Percentiles rank a stretch among this genome's conserved stretches.
Conservation (phyloP, 2,113 vertebrate species). For the Narcine bancroftii region DNA sequence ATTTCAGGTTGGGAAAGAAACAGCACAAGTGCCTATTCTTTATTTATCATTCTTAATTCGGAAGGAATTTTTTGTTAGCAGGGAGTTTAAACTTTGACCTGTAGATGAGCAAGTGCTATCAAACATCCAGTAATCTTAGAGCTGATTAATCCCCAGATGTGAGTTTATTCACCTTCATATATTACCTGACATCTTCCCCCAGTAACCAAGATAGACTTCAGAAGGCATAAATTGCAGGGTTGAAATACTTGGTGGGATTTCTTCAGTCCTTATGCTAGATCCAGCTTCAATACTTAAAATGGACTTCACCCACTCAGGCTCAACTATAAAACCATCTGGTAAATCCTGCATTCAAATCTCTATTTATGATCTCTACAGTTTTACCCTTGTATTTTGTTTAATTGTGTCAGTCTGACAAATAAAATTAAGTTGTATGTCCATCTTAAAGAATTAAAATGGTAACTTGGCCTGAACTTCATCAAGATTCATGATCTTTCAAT, state of each 20-base stretch:
- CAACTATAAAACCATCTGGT: slow-evolving; percentile 9
- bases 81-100: not conserved
- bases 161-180: not conserved
- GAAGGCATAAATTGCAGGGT: not conserved
- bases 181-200: not conserved
- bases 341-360: not conserved
- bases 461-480: not conserved
- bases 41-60: not conserved
- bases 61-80: not conserved
- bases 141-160: not conserved
- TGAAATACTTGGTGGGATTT: not conserved
- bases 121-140: not conserved
- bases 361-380: not conserved
- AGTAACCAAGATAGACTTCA: not conserved
- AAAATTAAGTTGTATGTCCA: not conserved
- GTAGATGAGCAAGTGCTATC: not conserved
- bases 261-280: not conserved
- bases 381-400: not conserved
- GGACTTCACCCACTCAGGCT: not conserved
- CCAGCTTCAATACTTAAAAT: not conserved
- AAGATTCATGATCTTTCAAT: not conserved
- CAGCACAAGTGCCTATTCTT: not conserved
- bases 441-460: not conserved
- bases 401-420: not conserved
- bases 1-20: not conserved